These are phyloP conservation scores for Ennomos erosarius DNA, from an alignment of 2,888 invertebrate genomes.

Conservation along the genomic window DNA sequence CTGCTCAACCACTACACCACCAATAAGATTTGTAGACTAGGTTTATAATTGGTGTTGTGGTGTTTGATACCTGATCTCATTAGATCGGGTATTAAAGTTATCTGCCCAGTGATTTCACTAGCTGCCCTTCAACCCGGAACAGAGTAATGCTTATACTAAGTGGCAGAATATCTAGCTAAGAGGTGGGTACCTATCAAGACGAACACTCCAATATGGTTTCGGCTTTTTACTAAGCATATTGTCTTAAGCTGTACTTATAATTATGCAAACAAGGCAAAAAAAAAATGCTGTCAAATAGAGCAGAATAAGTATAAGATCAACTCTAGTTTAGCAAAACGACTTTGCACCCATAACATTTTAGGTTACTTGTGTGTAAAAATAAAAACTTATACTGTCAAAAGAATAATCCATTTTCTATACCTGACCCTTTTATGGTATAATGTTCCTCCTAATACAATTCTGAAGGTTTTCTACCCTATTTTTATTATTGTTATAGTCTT, in stretches of 20 bases:
- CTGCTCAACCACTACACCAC: too few species aligned
- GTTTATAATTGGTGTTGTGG: too few species aligned
- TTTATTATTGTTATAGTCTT: constrained; percentile 57
- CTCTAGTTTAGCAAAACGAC: constrained; percentile 12
- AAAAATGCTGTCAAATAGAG: constrained; percentile 15
- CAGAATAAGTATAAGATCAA: constrained; percentile 20
- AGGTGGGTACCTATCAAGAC: too few species aligned
- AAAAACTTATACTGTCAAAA: constrained; percentile 19
- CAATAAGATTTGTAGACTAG: too few species aligned
- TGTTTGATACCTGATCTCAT: too few species aligned
- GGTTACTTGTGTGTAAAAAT: constrained; percentile 23
- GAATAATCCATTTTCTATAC: constrained; percentile 16
- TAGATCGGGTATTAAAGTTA: too few species aligned
- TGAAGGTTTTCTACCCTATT: constrained; percentile 52
- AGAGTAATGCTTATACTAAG: too few species aligned
- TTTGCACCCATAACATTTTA: constrained; percentile 23
- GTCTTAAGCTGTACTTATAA: not conserved
- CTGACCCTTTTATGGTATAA: constrained; percentile 37
- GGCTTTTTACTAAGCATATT: too few species aligned
- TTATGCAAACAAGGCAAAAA: constrained; percentile 9
- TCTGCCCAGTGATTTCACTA: too few species aligned
- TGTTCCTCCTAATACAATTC: constrained; percentile 44
- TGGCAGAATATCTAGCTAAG: too few species aligned
- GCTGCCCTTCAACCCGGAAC: too few species aligned
- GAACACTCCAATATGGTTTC: too few species aligned